Base-by-base conservation (phyloP, 1,140 invertebrate species). In the Aphaenogaster rudis region DNA sequence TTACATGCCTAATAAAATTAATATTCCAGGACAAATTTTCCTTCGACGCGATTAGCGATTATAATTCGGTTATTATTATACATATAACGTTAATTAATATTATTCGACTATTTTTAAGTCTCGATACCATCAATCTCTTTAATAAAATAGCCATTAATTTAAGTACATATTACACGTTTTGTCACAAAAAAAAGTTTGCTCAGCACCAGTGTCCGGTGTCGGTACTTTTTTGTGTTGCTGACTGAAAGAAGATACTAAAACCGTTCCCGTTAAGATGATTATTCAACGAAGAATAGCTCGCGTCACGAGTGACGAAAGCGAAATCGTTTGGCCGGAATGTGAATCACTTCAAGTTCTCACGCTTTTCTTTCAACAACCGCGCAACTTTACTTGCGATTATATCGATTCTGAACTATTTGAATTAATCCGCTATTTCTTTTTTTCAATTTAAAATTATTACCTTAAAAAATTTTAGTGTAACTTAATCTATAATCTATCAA, bases 191-290 rank as follows among this genome's bases (percentile, higher is more conserved):
- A 80, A 54, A 13, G 21, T 28, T 64, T 39, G 59, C 42, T 52
- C 52, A 50, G 42, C 33, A 89, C 78, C 74, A 42, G 57, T 57
- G 42, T 76, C 61, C 87, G 45, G 67, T 57, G 63, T 80, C 45
- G 36, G 61, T 48, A 45, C 21, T 59, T 61, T 45, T 71, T 78
- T 74, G 11, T 28, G 6, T 36, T 17, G 6, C 8, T 66, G 9
- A 33, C 15, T 28, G n/a, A 89, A 81, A 86, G 69, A 52, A 48
- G n/a, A n/a, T 59, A 48, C 76, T 64, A 42, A 74, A 63, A 88
- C 85, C 17, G 59, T 87, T 87, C 88, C 82, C 88, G 84, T 90
- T 90, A 90, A 90, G 86, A 81, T 90, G 48, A 89, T 90, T 89
- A 87, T 84, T 89, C 54, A 78, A 61, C 72, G 78, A 89, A 48